phyloP scores from a whole-genome alignment of 2,797 vertebrate genomes.

The Spatula clypeata region DNA sequence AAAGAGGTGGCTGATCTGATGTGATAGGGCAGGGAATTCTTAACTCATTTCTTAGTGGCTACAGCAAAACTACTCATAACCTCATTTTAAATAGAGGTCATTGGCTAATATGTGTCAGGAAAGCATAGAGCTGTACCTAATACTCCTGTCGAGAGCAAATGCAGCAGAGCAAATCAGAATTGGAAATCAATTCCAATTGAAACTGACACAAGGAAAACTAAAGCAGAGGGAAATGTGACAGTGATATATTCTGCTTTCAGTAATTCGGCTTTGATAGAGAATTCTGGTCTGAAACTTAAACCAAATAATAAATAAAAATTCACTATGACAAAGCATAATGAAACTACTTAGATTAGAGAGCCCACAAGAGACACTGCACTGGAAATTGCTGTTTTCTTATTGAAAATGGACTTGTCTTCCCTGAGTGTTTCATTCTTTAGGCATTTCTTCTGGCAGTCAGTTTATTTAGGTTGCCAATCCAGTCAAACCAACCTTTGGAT shows the following conservation, averaged over 20 bases:
- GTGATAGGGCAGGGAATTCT: constrained; percentile 25
- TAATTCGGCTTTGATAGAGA: background rate
- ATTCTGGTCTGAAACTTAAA: constrained; percentile 1
- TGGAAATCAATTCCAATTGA: background rate
- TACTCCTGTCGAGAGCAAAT: background rate
- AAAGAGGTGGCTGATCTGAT: constrained; percentile 24
- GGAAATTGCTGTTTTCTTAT: background rate
- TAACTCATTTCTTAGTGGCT: background rate
- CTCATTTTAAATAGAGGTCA: constrained; percentile 46
- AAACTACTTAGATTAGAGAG: background rate
- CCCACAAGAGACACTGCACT: background rate
- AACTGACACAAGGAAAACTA: background rate
- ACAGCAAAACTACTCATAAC: background rate
- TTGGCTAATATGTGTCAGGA: background rate
- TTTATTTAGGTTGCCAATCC: background rate
- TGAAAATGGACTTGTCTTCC: background rate
- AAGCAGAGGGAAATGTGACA: background rate
- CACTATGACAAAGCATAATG: background rate
- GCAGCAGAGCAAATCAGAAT: constrained; percentile 1
- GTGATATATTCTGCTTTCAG: background rate
- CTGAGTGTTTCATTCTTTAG: background rate
- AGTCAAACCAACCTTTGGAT: background rate
- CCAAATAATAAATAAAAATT: background rate
- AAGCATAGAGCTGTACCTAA: constrained; percentile 28
- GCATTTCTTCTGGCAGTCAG: background rate